Evolutionary conservation across 1,140 invertebrate genomes (phyloP).

Genomic region (Euura saliciscinereae): DNA sequence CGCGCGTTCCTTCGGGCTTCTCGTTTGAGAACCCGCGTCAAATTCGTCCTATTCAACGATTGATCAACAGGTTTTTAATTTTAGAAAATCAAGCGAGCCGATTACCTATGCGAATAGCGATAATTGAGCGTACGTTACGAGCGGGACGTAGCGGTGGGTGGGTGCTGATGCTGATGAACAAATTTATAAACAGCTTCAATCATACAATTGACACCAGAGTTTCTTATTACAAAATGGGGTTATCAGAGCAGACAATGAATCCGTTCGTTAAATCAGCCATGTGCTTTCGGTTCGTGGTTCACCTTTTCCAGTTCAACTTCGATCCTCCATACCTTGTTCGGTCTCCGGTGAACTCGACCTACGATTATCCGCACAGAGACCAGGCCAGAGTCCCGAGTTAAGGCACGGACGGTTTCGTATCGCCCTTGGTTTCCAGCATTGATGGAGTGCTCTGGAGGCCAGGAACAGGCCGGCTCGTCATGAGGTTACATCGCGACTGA

Average conservation of each 20-base stretch:
- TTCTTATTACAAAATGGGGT: conserved; percentile 6
- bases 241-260: not conserved
- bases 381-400: not conserved
- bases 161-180: not conserved
- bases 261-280: not conserved
- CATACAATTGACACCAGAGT: not conserved
- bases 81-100: no score
- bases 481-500: conserved; percentile 61
- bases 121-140: not conserved
- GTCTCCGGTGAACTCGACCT: not conserved
- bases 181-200: conserved; percentile 5
- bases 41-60: no score
- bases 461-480: conserved; percentile 51
- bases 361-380: no score
- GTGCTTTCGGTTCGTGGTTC: not conserved
- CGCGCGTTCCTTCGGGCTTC: not conserved
- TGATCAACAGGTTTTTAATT: not conserved
- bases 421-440: conserved; percentile 37
- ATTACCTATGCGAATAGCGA: not conserved
- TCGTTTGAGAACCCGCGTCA: not conserved
- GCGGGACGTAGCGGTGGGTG: not conserved
- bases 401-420: not conserved
- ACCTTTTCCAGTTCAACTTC: not conserved
- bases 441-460: conserved; percentile 47
- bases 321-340: not conserved